Percentiles rank a stretch among this genome's conserved stretches.
These are phyloP conservation scores for Meandrusa payeni DNA, from an alignment of 2,888 invertebrate genomes.

Conservation along the genomic window DNA sequence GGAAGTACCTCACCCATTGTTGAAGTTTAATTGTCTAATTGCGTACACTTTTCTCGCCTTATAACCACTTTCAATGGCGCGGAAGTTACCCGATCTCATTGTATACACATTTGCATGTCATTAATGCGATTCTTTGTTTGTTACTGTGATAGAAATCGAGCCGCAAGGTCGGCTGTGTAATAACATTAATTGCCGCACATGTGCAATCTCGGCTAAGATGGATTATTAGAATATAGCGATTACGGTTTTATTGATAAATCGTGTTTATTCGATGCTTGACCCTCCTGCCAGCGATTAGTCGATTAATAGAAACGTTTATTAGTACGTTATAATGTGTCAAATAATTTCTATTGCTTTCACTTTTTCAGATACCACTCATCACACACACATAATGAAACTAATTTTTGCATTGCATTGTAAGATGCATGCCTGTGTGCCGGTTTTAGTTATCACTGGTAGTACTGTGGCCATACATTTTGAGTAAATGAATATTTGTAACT, in stretches of 20 bases:
- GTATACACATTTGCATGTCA: conserved; percentile 65
- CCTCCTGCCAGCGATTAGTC: neutral
- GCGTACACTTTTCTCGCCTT: conserved; percentile 55
- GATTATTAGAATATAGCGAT: conserved; percentile 33
- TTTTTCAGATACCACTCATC: too few relatives aligned
- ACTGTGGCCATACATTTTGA: too few relatives aligned
- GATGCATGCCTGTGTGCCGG: too few relatives aligned
- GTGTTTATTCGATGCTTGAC: conserved; percentile 20
- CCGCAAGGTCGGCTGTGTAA: conserved; percentile 55
- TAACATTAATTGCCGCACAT: conserved; percentile 57
- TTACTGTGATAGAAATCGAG: conserved; percentile 63
- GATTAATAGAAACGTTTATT: conserved; percentile 1
- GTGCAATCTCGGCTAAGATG: conserved; percentile 37
- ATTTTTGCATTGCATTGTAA: too few relatives aligned
- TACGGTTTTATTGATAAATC: conserved; percentile 31
- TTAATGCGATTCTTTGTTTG: conserved; percentile 62
- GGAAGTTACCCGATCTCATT: conserved; percentile 56
- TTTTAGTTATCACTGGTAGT: too few relatives aligned
- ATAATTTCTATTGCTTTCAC: too few relatives aligned
- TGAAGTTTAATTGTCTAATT: conserved; percentile 54
- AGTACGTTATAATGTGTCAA: too few relatives aligned
- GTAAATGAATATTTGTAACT: too few relatives aligned
- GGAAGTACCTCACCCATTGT: conserved; percentile 40
- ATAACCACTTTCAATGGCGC: conserved; percentile 65
- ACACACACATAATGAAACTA: too few relatives aligned